Evolutionary conservation across 2,888 invertebrate species (phyloP), one percentile per base, ranked within the genome.

Genomic region (Graphium colonna): DNA sequence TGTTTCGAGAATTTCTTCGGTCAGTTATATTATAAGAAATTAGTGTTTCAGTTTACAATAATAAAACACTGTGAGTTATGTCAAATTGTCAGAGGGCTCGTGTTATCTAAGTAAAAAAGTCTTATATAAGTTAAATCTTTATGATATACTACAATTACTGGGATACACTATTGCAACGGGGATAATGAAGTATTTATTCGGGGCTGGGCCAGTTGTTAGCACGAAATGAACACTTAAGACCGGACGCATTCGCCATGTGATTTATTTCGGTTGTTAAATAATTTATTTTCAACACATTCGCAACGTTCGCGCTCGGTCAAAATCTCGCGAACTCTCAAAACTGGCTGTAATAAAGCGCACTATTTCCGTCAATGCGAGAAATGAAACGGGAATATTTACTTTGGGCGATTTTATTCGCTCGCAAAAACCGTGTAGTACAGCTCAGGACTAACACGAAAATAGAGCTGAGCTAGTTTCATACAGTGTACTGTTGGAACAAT

Each of bases 401-500:
- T 74, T 63, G 63, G 31, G 65, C 60, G 62, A 21, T 75, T 76
- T 73, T 71, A 75, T 73, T 73, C 62, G 71, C 70, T 77, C 69
- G 73, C 79, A 77, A 82, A 81, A 82, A 75, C 75, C 41, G 3
- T 68, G 60, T 68, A 69, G 62, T 78, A 74, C 77, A 77, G 71
- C 74, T 77, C 63, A 70, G 71, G 73, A 77, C 73, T 69, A 71
- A 73, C 75, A 75, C 71, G 65, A 73, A 82, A 86, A 85, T 87
- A 84, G 79, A 82, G 67, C 70, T 69, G 73, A 77, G 73, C 76
- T 76, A 65, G 75, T 77, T 78, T 77, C 67, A 77, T 79, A 74
- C 77, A 79, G 74, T 75, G 74, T 68, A 73, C 70, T 79, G 77
- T 73, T 67, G 80, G 74, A 84, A 82, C 80, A 84, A 82, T 83